Evolutionary conservation across 1,140 invertebrate genomes (phyloP).

Genomic region (Venturia canescens): DNA sequence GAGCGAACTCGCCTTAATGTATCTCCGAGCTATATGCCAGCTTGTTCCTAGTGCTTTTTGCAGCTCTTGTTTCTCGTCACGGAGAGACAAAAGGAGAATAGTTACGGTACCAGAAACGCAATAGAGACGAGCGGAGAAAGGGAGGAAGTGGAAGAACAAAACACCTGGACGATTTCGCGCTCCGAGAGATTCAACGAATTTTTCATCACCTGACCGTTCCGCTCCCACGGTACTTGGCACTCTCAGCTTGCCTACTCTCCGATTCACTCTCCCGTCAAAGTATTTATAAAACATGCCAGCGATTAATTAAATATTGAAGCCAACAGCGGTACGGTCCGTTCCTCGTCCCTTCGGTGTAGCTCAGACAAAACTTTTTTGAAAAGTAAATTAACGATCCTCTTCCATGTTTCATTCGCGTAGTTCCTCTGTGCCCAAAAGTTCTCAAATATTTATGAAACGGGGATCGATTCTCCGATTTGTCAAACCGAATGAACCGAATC

Average conservation of each 20-base stretch:
- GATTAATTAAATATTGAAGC: conserved; percentile 39
- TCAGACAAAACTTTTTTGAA: conserved; percentile 14
- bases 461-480: neutral
- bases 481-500: no score
- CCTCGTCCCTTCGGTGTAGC: neutral
- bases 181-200: conserved; percentile 35
- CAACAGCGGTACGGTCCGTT: neutral
- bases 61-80: conserved; percentile 16
- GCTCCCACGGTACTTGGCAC: conserved; percentile 18
- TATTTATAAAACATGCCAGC: conserved; percentile 25
- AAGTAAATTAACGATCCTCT: neutral
- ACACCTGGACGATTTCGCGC: conserved; percentile 6
- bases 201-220: conserved; percentile 32
- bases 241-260: conserved; percentile 1
- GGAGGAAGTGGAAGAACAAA: conserved; percentile 8
- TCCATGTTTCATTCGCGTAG: neutral
- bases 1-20: conserved; percentile 25
- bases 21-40: conserved; percentile 17
- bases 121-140: neutral
- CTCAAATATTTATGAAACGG: neutral
- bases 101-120: neutral
- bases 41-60: conserved; percentile 19
- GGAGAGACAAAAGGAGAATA: conserved; percentile 1
- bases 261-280: neutral
- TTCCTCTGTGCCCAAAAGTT: neutral